A percentile compares a stretch with the other conserved stretches of the same genome.
Conservation (phyloP, 2,113 vertebrate genomes). For the Tor tambroides region DNA sequence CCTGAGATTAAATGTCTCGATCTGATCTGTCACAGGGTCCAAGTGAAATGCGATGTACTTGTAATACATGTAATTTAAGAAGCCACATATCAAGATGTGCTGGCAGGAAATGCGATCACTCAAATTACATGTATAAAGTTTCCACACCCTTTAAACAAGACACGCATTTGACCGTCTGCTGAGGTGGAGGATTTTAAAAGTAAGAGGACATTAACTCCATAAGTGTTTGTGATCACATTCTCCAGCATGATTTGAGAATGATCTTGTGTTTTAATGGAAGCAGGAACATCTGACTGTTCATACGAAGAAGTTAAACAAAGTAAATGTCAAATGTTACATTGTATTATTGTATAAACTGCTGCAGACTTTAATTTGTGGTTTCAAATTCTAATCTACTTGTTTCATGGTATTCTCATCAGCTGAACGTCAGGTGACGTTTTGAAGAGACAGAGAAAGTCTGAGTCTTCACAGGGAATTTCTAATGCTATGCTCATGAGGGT, state of each 20-base stretch:
- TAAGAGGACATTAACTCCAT: not conserved
- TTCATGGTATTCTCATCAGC: not conserved
- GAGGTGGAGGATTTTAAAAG: not conserved
- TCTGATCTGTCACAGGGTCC: not conserved
- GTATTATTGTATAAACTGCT: not conserved
- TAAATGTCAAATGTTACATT: not conserved
- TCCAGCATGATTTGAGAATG: not conserved
- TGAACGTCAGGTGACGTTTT: not conserved
- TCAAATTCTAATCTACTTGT: not conserved
- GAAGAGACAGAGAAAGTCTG: not conserved
- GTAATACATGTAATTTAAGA: not conserved
- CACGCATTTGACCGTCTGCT: not conserved
- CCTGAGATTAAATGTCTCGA: conserved; percentile 11
- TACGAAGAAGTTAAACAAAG: not conserved
- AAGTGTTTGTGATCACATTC: not conserved
- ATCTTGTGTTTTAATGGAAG: not conserved
- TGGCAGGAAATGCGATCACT: conserved; percentile 11
- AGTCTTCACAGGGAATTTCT: conserved; percentile 9
- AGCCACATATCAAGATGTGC: conserved; percentile 14
- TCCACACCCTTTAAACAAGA: conserved; percentile 2
- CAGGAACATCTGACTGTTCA: not conserved
- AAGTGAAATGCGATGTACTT: conserved; percentile 2
- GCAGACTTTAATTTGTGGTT: not conserved
- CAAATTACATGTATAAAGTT: not conserved
- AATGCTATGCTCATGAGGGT: not conserved